phyloP scores from a whole-genome alignment of 1,140 invertebrate genomes.

The Stegodyphus dumicola region DNA sequence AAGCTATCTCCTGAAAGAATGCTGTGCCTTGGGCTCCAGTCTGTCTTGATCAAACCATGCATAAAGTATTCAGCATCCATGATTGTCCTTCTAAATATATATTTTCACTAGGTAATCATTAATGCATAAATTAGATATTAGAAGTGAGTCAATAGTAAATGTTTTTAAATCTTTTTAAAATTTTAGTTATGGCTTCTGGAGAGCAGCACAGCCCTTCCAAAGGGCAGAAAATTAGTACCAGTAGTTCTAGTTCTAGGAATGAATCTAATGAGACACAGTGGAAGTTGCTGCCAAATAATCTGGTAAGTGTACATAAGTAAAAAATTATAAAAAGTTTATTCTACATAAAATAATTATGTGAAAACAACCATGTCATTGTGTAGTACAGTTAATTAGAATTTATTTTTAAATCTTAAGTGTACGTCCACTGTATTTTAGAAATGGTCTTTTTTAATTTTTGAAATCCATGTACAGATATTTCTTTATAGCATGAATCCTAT shows the following conservation, averaged over 20 bases:
- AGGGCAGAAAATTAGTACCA: constrained; percentile 14
- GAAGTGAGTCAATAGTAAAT: too few species aligned
- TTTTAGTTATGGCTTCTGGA: constrained; percentile 25
- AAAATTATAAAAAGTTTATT: neutral
- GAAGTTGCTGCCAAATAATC: constrained; percentile 26
- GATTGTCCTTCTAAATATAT: too few species aligned
- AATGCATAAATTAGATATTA: too few species aligned
- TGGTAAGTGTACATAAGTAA: constrained; percentile 1
- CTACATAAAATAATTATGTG: neutral
- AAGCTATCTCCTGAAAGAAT: too few species aligned
- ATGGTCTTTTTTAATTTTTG: neutral
- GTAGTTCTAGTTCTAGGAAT: constrained; percentile 8
- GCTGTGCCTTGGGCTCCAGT: too few species aligned
- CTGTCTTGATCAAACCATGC: too few species aligned
- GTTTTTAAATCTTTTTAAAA: neutral
- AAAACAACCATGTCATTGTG: neutral
- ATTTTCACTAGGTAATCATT: too few species aligned
- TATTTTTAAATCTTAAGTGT: neutral
- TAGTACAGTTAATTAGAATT: neutral
- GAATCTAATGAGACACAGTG: constrained; percentile 10
- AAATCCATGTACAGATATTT: neutral
- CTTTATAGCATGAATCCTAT: neutral
- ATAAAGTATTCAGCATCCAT: too few species aligned
- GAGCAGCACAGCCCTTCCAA: constrained; percentile 13
- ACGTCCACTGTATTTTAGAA: neutral